Evolutionary conservation across 2,113 vertebrate genomes (phyloP).

Genomic region (Glaucomys volans): DNA sequence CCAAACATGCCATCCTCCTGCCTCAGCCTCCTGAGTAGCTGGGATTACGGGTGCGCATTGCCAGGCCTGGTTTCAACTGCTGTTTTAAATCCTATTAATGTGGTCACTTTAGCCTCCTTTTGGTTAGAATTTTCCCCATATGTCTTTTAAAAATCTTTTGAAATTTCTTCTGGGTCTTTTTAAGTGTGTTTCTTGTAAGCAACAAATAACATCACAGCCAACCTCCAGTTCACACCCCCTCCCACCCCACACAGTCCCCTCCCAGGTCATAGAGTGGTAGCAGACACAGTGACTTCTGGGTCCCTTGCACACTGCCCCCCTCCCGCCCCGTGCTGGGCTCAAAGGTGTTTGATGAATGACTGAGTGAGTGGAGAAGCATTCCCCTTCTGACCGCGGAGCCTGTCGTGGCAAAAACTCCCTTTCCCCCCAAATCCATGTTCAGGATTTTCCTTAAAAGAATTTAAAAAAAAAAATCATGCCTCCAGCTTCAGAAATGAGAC

Average conservation of each 20-base stretch:
- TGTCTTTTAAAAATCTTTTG: not conserved
- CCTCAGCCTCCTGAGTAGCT: too few species aligned
- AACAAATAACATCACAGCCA: not conserved
- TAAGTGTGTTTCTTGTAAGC: not conserved
- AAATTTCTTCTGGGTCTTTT: not conserved
- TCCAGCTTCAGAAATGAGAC: not conserved
- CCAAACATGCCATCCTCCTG: too few species aligned
- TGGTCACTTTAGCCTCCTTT: not conserved
- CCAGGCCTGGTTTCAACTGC: not conserved
- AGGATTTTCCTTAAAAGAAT: not conserved
- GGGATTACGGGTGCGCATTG: too few species aligned
- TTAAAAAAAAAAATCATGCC: too few species aligned
- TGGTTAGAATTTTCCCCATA: not conserved
- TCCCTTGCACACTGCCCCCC: not conserved
- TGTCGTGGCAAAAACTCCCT: not conserved
- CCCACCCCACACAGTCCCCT: too few species aligned
- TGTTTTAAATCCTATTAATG: constrained; percentile 18
- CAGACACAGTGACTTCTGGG: not conserved
- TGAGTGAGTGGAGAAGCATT: not conserved
- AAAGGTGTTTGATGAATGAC: not conserved
- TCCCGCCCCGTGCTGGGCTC: rapidly evolving
- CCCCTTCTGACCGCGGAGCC: not conserved
- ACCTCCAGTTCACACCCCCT: not conserved
- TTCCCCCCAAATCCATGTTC: not conserved
- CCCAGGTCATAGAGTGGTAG: not conserved